Evolutionary conservation across 1,140 invertebrate genomes (phyloP).

Genomic region (Drosophila ercepeae): DNA sequence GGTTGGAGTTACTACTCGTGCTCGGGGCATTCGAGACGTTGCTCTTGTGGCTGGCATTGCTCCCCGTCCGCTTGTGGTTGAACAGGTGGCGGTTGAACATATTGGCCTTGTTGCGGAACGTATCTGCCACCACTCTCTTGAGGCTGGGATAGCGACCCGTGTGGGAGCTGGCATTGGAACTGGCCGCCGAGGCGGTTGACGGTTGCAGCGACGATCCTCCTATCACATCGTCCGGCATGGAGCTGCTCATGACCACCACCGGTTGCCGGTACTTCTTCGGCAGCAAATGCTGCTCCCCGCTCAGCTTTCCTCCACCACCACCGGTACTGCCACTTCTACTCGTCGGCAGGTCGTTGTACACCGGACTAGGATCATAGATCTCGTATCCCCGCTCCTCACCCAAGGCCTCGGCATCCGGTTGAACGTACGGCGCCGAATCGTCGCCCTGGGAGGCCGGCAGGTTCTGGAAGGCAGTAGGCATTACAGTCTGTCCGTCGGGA

Average conservation of each 20-base stretch:
- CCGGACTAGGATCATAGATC: conserved; percentile 76
- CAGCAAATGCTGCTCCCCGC: conserved; percentile 70
- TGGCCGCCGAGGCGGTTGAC: conserved; percentile 72
- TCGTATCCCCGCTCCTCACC: conserved; percentile 63
- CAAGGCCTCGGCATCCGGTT: conserved; percentile 43
- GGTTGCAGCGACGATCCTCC: conserved; percentile 64
- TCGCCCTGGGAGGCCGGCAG: conserved; percentile 39
- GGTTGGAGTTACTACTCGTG: conserved; percentile 69
- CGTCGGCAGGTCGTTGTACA: conserved; percentile 52
- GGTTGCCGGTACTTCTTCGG: conserved; percentile 36
- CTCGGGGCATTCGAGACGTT: conserved; percentile 67
- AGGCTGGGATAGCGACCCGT: conserved; percentile 60
- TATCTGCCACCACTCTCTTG: conserved; percentile 60
- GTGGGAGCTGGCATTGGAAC: conserved; percentile 68
- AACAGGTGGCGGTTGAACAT: conserved; percentile 62
- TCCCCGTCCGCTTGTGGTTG: conserved; percentile 72
- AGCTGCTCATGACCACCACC: conserved; percentile 66
- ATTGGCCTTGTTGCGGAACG: conserved; percentile 45
- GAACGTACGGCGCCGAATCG: conserved; percentile 59
- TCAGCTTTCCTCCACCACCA: conserved; percentile 45
- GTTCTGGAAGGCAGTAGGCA: conserved; percentile 47
- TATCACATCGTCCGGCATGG: conserved; percentile 72
- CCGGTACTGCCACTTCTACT: conserved; percentile 50
- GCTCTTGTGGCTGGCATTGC: conserved; percentile 77
- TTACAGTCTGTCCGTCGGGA: conserved; percentile 58